These are phyloP conservation scores for Tauraco hartlaubi DNA, from an alignment of 2,797 vertebrate genomes.

Conservation along the genomic window DNA sequence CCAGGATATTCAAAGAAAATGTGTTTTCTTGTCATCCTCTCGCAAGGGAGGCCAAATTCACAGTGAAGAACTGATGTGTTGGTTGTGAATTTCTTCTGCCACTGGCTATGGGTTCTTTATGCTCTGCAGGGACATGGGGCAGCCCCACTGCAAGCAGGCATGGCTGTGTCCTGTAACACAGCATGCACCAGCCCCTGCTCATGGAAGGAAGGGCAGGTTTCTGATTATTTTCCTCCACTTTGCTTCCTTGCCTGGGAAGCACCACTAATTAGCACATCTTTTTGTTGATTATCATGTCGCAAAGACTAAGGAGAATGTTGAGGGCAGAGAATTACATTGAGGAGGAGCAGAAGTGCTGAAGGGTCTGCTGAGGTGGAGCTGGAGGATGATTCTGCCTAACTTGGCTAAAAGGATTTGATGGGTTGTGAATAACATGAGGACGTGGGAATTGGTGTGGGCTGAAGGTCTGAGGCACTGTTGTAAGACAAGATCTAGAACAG, in stretches of 20 bases:
- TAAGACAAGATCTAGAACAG: background rate
- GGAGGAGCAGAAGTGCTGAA: background rate
- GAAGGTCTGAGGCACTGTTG: background rate
- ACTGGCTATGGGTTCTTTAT: background rate
- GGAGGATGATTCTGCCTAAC: background rate
- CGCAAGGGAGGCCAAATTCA: background rate
- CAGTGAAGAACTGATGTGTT: fast-evolving
- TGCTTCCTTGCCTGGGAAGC: background rate
- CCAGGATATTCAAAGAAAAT: background rate
- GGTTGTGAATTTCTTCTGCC: background rate
- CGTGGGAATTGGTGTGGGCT: background rate
- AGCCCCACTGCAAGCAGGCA: background rate
- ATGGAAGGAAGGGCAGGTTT: background rate
- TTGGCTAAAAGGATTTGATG: background rate
- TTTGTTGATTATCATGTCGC: background rate
- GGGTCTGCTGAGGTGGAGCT: background rate
- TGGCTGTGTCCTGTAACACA: background rate
- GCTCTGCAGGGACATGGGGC: fast-evolving
- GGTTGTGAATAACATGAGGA: background rate
- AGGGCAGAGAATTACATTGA: background rate
- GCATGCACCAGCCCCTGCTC: background rate
- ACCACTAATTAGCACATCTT: background rate
- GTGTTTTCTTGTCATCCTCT: background rate
- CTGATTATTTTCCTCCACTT: background rate
- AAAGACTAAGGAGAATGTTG: background rate